Evolutionary conservation across 1,140 invertebrate genomes (phyloP), one percentile per base, ranked within the genome.

Genomic region (Asbolus verrucosus): DNA sequence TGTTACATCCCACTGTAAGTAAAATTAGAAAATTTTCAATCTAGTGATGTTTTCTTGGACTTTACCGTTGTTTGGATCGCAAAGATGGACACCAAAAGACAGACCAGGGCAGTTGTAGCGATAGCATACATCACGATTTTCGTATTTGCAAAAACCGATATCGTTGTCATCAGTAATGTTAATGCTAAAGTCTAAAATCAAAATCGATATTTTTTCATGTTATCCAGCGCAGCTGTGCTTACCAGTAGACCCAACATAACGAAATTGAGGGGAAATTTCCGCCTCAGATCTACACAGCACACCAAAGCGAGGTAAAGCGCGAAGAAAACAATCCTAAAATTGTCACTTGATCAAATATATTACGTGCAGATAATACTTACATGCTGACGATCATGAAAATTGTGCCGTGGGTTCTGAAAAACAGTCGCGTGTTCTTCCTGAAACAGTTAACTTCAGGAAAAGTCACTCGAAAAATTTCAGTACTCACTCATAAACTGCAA

Each of bases 1-100:
- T 5, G 76, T 78, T 13, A 78, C 70, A 27, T 78, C 76, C 38
- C 71, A 76, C 66, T 70, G 68, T 11, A 70, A 54, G 6, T 13
- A 36, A 11, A 16, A 50, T 36, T 38, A 31, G n/a, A 13, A 59
- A 36, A 68, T 60, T 50, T 15, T 16, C n/a, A 16, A n/a, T 16
- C 6, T 19, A 5, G 1, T 30, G 3, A 36, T 31, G 9, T 31
- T 27, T 14, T 30, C n/a, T 60, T 30, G 14, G 4, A 31, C 14
- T 50, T 24, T 21, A 67, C 67, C 30, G 13, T 38, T n/a, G 67
- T 76, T 67, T 74, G 73, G 18, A 27, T 72, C 5, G 76, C 73
- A 15, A 77, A 38, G 8, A 77, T 18, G 0, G 72, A 70, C 0
- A 77, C 63, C 13, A 73, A 1, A 0, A 73, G 9, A 41, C 70